phyloP scores from a whole-genome alignment of 2,113 vertebrate genomes.

The Tylochromis polylepis region DNA sequence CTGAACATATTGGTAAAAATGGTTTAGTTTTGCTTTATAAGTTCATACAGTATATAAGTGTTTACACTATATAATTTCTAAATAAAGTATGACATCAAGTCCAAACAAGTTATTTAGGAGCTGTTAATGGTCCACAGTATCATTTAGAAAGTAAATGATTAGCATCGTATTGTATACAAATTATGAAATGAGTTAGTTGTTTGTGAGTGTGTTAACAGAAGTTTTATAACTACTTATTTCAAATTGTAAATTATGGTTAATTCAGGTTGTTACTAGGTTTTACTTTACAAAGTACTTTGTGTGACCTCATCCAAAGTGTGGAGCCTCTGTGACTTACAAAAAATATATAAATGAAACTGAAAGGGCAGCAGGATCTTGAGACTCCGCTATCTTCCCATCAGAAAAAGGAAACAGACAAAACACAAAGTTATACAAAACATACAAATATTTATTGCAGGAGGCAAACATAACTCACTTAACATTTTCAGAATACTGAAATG shows the following conservation, averaged over 20 bases:
- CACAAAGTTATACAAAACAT: not conserved
- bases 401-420: not conserved
- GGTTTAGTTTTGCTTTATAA: not conserved
- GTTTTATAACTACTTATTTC: not conserved
- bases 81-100: not conserved
- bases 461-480: not conserved
- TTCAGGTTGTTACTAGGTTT: not conserved
- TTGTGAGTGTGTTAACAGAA: not conserved
- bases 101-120: not conserved
- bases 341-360: not conserved
- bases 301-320: not conserved
- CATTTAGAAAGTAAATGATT: not conserved
- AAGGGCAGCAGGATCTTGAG: not conserved
- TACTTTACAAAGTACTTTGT: not conserved
- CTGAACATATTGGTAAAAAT: not conserved
- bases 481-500: not conserved
- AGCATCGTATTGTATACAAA: not conserved
- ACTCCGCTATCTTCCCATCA: not conserved
- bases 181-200: not conserved
- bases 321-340: not conserved
- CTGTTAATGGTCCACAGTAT: not conserved
- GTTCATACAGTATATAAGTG: not conserved
- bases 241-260: not conserved
- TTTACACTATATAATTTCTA: not conserved
- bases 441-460: not conserved